phyloP scores from a whole-genome alignment of 35 echinoderm and acorn worm species.

The Stichopus chloronotus region DNA sequence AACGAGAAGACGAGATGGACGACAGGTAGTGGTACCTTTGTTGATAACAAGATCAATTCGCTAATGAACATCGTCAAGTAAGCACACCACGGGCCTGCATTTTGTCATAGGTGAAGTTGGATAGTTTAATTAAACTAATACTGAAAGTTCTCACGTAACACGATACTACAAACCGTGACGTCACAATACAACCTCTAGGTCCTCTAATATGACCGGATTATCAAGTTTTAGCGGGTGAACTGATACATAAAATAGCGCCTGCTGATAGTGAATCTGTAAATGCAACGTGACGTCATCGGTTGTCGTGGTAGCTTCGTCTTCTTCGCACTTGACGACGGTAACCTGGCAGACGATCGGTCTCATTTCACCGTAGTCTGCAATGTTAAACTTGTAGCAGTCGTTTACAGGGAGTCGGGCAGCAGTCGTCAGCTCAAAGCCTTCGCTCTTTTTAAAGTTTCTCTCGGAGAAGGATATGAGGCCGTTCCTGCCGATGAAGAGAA shows the following conservation, averaged over 20 bases:
- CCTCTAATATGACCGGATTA: slow-evolving; percentile 68
- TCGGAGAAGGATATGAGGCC: slow-evolving; percentile 69
- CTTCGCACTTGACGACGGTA: slow-evolving; percentile 69
- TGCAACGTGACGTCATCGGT: slow-evolving; percentile 61
- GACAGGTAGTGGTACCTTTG: too few relatives aligned
- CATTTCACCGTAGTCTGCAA: slow-evolving; percentile 80
- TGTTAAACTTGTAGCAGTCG: slow-evolving; percentile 81
- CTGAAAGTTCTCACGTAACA: too few relatives aligned
- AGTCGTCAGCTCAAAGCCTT: slow-evolving; percentile 56
- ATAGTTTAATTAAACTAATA: too few relatives aligned
- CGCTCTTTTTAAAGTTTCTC: slow-evolving; percentile 67
- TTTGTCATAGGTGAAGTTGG: too few relatives aligned
- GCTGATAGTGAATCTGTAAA: slow-evolving; percentile 76
- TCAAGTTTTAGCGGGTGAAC: slow-evolving; percentile 42
- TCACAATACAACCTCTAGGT: slow-evolving; percentile 64
- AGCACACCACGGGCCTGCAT: too few relatives aligned
- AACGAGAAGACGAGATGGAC: too few relatives aligned
- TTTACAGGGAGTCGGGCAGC: slow-evolving; percentile 71
- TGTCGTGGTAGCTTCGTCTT: slow-evolving; percentile 44
- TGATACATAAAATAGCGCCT: slow-evolving; percentile 70
- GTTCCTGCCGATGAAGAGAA: slow-evolving; percentile 58
- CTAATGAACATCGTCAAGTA: too few relatives aligned
- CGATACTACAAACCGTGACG: not conserved
- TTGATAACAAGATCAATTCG: too few relatives aligned
- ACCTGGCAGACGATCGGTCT: slow-evolving; percentile 75